Evolutionary conservation across 2,888 invertebrate genomes (phyloP), one percentile per base, ranked within the genome.

Genomic region (Crepidodera aurea): DNA sequence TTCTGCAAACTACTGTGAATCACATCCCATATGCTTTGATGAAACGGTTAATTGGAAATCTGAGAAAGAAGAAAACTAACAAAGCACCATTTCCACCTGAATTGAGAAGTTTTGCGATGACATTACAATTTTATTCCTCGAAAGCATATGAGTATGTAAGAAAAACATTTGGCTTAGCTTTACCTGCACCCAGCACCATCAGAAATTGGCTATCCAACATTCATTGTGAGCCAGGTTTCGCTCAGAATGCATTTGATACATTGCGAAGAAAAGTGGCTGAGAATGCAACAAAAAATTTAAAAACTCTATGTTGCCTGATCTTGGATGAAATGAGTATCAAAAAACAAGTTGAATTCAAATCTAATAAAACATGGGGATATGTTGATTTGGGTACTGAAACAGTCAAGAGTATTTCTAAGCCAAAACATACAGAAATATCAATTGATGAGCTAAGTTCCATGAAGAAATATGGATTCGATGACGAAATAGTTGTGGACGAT

Each of bases 311-410:
- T 44, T 55, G 44, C 8, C n/a, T 71, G 32, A 37, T 69, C 42
- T 40, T 69, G 19, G 68, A 71, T 56, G 68, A 71, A 62, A 69
- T 69, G 61, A 18, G 64, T 16, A 66, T 68, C 25, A 69, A 62
- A 59, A 69, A 69, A 44, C 60, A 66, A 58, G 67, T 71, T 13
- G 64, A 69, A 13, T 66, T 62, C 59, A 62, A 62, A 59, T 63
- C 67, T 7, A 51, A 57, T 13, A 59, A 32, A 40, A 55, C 13
- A 8, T 68, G 67, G 64, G 64, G 67, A 22, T 69, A 66, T 51
- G 51, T 62, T 22, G 61, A 67, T 37, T 13, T 68, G 8, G 67
- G 67, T 53, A 53, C 62, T n/a, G n/a, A n/a, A n/a, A n/a, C n/a
- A n/a, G n/a, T n/a, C n/a, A n/a, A n/a, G n/a, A n/a, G n/a, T 6